Evolutionary conservation across 2,888 invertebrate genomes (phyloP), one percentile per base, ranked within the genome.

Genomic region (Calliphora vomitoria): DNA sequence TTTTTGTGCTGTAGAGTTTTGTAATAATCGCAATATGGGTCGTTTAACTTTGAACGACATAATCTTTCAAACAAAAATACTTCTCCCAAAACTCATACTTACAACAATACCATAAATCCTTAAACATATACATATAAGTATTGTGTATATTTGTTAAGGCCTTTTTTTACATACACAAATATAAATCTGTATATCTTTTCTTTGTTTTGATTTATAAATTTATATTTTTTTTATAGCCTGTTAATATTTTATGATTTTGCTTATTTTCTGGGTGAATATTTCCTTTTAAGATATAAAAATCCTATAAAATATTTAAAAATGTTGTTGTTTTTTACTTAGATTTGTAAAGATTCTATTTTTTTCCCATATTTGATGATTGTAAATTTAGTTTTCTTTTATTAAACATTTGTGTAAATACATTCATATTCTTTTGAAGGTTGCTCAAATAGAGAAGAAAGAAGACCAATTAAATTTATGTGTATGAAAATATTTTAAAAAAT

Each of bases 11-110:
- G 35, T 38, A 68, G 31, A 41, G 53, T 81, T 79, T 75, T 38
- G 20, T 74, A 71, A 72, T 31, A 71, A 69, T 72, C 80, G 20
- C n/a, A 75, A 74, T 58, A 76, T 74, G 80, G 76, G 66, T 81
- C 53, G 80, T 87, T 86, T 79, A 82, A 75, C 82, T 74, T 78
- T 74, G 72, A 82, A 50, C 38, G 62, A 68, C 72, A 75, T 75
- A 79, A 75, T 74, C 68, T 78, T 72, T 6, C 64, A 41, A 15
- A 18, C 8, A 35, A n/a, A n/a, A 13, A 71, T 62, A 71, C 25
- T 62, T 38, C 8, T 50, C 47, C 8, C 4, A 1, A 44, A 25
- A 38, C 20, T 10, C 13, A 31, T 41, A 68, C 25, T 13, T 10
- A 41, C 1, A 18, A 4, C 20, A 18, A 64, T 38, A 8, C 38